Evolutionary conservation across 2,797 vertebrate genomes (phyloP).

Genomic region (Ataeniobius toweri): DNA sequence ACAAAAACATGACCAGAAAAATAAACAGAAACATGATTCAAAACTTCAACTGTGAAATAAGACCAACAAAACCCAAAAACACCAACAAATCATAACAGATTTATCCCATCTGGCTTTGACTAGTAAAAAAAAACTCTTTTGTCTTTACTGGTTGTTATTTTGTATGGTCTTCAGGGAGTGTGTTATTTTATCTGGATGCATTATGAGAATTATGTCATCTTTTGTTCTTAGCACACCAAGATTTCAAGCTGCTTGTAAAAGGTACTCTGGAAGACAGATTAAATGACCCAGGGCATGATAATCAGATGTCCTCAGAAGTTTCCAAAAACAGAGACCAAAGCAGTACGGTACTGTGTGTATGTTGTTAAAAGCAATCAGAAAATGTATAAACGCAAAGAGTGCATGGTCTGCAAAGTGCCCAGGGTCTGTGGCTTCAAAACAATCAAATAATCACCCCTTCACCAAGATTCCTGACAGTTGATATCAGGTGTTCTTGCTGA

Average conservation of each 20-base stretch:
- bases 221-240: constrained; percentile 47
- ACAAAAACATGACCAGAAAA: too few species aligned
- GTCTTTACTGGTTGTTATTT: constrained; percentile 26
- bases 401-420: too few species aligned
- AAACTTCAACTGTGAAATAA: too few species aligned
- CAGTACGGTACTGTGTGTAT: constrained; percentile 10
- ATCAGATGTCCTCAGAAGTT: constrained; percentile 53
- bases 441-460: too few species aligned
- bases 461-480: not conserved
- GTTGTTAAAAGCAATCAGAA: constrained; percentile 16
- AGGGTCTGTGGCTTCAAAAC: too few species aligned
- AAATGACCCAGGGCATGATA: constrained; percentile 37
- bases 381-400: too few species aligned
- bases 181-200: constrained; percentile 51
- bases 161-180: constrained; percentile 24
- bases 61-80: too few species aligned
- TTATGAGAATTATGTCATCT: constrained; percentile 55
- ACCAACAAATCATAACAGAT: not conserved
- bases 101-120: not conserved
- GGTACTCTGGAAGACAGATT: constrained; percentile 48
- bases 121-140: constrained; percentile 15
- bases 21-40: too few species aligned
- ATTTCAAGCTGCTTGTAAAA: constrained; percentile 26
- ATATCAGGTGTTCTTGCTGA: not conserved
- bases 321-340: constrained; percentile 51